Evolutionary conservation across 2,888 invertebrate species (phyloP).

Genomic region (Dinocampus coccinellae): DNA sequence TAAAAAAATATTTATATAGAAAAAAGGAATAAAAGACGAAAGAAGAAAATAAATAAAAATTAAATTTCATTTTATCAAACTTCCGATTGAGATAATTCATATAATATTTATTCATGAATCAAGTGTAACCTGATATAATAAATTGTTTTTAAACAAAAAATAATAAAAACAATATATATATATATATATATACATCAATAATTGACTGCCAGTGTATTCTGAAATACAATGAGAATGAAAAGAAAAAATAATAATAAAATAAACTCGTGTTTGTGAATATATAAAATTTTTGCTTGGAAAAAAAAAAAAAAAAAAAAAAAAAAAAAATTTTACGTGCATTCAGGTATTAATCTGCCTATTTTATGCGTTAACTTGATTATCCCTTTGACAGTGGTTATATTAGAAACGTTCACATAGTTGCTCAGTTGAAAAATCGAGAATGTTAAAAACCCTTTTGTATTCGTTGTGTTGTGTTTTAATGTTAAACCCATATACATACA

Average conservation of each 20-base stretch:
- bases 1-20: no score
- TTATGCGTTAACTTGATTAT: constrained; percentile 17
- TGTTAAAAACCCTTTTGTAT: constrained; percentile 23
- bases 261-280: background rate
- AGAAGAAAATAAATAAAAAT: no score
- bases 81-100: background rate
- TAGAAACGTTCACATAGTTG: constrained; percentile 1
- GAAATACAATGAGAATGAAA: no score
- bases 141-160: background rate
- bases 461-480: background rate
- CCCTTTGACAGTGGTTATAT: constrained; percentile 12
- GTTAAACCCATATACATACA: constrained; percentile 1
- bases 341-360: constrained; percentile 22
- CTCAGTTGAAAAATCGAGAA: constrained; percentile 19
- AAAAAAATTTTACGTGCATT: no score
- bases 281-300: background rate
- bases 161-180: background rate
- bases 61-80: background rate
- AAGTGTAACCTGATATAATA: background rate
- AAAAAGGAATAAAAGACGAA: no score
- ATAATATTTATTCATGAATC: background rate
- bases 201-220: no score
- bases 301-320: constrained; percentile 23
- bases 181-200: no score
- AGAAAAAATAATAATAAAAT: background rate